Percentiles rank a stretch among this genome's conserved stretches.
These are phyloP conservation scores for Nemotelus pantherinus DNA, from an alignment of 2,888 invertebrate genomes.

Conservation along the genomic window DNA sequence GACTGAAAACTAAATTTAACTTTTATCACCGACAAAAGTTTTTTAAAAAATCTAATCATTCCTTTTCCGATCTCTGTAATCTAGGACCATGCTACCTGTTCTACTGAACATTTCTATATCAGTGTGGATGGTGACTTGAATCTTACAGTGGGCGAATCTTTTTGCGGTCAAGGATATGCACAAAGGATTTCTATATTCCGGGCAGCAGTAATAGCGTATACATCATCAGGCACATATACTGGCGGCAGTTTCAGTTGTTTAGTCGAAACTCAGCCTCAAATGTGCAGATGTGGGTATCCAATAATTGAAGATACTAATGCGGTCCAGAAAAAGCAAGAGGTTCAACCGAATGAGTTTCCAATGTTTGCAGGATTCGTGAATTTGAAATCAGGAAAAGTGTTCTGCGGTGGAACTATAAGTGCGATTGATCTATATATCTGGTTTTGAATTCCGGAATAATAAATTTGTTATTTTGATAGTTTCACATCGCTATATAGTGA, in stretches of 20 bases:
- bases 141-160: slow-evolving; percentile 57
- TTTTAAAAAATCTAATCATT: no score
- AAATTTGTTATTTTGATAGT: slow-evolving; percentile 53
- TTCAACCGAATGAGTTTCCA: slow-evolving; percentile 70
- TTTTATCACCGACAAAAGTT: no score
- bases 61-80: no score
- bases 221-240: slow-evolving; percentile 51
- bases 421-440: slow-evolving; percentile 1
- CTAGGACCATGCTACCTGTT: slow-evolving; percentile 51
- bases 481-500: slow-evolving; percentile 65
- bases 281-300: slow-evolving; percentile 63
- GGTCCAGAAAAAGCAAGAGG: slow-evolving; percentile 67
- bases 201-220: slow-evolving; percentile 57
- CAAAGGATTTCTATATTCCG: slow-evolving; percentile 56
- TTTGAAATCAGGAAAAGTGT: slow-evolving; percentile 52
- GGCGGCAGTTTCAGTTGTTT: slow-evolving; percentile 57
- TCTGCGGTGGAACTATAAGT: slow-evolving; percentile 67
- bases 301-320: slow-evolving; percentile 56
- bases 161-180: slow-evolving; percentile 59
- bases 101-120: slow-evolving; percentile 59
- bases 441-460: background rate
- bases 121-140: slow-evolving; percentile 58
- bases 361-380: slow-evolving; percentile 68
- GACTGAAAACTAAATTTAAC: no score
- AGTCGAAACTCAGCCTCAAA: slow-evolving; percentile 55